Conservation (phyloP, 1,140 invertebrate genomes). For the Gyrodactylus salaris region DNA sequence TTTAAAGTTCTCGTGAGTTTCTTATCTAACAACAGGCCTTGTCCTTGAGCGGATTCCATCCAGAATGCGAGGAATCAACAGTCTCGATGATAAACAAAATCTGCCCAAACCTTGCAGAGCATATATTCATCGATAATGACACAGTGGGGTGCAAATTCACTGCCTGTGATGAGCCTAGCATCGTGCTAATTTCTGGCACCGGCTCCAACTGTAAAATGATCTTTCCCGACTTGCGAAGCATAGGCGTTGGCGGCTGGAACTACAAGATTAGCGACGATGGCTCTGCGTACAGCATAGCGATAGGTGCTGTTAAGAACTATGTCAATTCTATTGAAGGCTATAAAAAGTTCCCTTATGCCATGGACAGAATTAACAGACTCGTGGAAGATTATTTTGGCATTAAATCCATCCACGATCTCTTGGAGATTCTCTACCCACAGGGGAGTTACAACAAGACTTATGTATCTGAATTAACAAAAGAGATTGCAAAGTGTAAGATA, state of each 20-base stretch:
- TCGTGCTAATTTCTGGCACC: background rate
- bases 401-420: background rate
- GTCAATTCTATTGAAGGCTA: background rate
- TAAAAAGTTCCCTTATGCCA: background rate
- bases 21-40: background rate
- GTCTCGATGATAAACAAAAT: background rate
- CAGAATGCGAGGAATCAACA: background rate
- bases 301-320: background rate
- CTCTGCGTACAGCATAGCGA: background rate
- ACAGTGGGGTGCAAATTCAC: background rate
- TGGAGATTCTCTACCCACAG: background rate
- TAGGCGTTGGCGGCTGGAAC: background rate
- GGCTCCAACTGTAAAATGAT: background rate
- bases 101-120: background rate
- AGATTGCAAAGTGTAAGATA: background rate
- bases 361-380: background rate
- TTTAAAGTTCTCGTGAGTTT: background rate
- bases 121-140: background rate
- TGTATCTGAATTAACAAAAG: background rate
- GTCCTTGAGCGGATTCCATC: background rate
- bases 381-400: background rate
- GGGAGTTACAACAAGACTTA: background rate
- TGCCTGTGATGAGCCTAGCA: background rate
- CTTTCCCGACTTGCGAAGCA: background rate
- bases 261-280: background rate